Evolutionary conservation across 2,797 vertebrate genomes (phyloP).

Genomic region (Cephalopachus bancanus): DNA sequence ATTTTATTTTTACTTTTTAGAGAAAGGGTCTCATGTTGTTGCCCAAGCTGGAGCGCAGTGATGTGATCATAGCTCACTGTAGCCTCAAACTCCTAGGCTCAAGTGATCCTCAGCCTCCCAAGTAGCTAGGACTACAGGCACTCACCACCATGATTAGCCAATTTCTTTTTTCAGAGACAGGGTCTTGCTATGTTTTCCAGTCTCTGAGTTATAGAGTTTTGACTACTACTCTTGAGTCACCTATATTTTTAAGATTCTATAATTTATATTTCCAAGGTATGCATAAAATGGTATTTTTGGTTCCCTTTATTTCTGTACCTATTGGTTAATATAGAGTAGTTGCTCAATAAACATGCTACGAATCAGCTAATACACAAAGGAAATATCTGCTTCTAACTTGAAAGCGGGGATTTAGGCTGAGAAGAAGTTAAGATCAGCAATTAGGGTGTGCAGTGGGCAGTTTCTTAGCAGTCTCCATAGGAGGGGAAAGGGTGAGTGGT

Average conservation of each 20-base stretch:
- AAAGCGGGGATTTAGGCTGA: conserved; percentile 79
- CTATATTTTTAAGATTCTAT: conserved; percentile 60
- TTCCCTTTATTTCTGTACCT: conserved; percentile 3
- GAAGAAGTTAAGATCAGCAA: conserved; percentile 85
- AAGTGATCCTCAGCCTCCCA: too few species aligned
- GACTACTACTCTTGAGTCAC: not conserved
- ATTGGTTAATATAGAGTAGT: not conserved
- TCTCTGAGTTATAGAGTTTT: not conserved
- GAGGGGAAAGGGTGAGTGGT: conserved; percentile 73
- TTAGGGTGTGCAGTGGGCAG: conserved; percentile 75
- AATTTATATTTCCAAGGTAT: too few species aligned
- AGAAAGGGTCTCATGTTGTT: too few species aligned
- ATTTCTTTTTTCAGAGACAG: too few species aligned
- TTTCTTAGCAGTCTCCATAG: conserved; percentile 74
- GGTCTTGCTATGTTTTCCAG: too few species aligned
- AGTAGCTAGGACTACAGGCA: too few species aligned
- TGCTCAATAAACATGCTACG: not conserved
- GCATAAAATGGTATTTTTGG: too few species aligned
- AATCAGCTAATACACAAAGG: conserved; percentile 62
- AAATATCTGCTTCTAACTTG: not conserved
- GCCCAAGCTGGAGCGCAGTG: too few species aligned
- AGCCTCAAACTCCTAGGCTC: too few species aligned
- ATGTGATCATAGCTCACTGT: too few species aligned
- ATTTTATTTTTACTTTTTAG: too few species aligned
- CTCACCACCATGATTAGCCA: too few species aligned